Percentiles rank a stretch among this genome's conserved stretches.
Conservation (phyloP, 1,140 invertebrate species). For the Brachionus paranguensis region DNA sequence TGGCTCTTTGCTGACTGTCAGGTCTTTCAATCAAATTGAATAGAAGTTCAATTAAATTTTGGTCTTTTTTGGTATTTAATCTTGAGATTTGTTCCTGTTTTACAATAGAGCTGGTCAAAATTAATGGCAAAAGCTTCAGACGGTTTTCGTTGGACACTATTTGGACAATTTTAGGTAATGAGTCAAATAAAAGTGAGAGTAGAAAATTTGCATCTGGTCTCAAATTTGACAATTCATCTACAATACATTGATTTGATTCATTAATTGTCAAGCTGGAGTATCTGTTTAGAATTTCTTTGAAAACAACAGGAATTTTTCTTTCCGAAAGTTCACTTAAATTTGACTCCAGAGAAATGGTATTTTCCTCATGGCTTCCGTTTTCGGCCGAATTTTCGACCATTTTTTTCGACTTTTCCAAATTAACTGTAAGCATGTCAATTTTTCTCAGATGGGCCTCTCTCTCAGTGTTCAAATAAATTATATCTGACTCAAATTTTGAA, state of each 20-base stretch:
- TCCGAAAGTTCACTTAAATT: not conserved
- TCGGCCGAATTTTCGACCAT: not conserved
- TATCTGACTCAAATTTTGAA: constrained; percentile 26
- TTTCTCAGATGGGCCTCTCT: constrained; percentile 5
- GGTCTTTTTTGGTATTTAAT: constrained; percentile 60
- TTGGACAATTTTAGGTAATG: not conserved
- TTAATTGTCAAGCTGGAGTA: not conserved
- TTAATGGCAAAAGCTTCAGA: constrained; percentile 63
- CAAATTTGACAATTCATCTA: not conserved
- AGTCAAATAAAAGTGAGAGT: not conserved
- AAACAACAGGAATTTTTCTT: constrained; percentile 16
- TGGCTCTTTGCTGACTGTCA: constrained; percentile 64
- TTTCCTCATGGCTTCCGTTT: not conserved
- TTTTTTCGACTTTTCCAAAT: constrained; percentile 30
- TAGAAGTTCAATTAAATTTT: constrained; percentile 62
- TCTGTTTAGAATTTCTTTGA: not conserved
- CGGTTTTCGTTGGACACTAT: not conserved
- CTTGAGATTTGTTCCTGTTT: constrained; percentile 58
- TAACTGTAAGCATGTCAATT: constrained; percentile 33
- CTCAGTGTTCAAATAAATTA: not conserved
- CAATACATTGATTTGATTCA: not conserved
- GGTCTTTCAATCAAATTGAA: constrained; percentile 73
- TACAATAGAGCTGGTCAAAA: constrained; percentile 63
- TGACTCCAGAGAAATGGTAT: not conserved
- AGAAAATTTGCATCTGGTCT: not conserved